Evolutionary conservation across 2,888 invertebrate genomes (phyloP), one percentile per base, ranked within the genome.

Genomic region (Catocala sponsa): DNA sequence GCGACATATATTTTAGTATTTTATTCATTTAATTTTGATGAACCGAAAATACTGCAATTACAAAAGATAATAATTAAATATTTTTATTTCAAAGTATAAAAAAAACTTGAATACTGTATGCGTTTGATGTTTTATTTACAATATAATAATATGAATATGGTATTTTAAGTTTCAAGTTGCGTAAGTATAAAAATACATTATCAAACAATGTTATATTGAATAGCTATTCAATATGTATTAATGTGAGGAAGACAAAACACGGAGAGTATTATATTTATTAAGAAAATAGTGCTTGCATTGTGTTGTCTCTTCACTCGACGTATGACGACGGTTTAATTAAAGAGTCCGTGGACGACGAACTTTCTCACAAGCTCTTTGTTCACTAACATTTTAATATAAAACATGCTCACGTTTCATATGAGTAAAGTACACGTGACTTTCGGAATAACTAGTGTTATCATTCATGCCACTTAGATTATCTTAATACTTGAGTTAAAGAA

Each of bases 281-380:
- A 48, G 5, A 47, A 48, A 48, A 5, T 25, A 46, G 46, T 50
- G 50, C 35, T 38, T 38, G 35, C 35, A 38, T 38, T 7, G 7
- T 7, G 35, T 38, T 38, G 35, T 6, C 35, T 38, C 35, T 38
- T 38, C n/a, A 53, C 46, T 47, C 47, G 32, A 15, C 47, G 42
- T 15, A 35, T 35, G 12, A 5, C 38, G 51, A 32, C 38, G 32
- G 41, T 59, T 59, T 59, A 47, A 59, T 59, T 59, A 59, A 57
- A 53, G 47, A 53, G 32, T 33, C 25, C 9, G 44, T 25, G 32
- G 47, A 42, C 52, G 47, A 53, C 33, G n/a, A 52, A 47, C 41
- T 52, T 53, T 53, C 32, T 51, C 57, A 46, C 32, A n/a, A 44
- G 44, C 25, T 25, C 47, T 58, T 51, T 51, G 44, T 51, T 44